Percentiles rank a stretch among this genome's conserved stretches.
Conservation (phyloP, 2,888 invertebrate species). For the Agriopis leucophaearia region DNA sequence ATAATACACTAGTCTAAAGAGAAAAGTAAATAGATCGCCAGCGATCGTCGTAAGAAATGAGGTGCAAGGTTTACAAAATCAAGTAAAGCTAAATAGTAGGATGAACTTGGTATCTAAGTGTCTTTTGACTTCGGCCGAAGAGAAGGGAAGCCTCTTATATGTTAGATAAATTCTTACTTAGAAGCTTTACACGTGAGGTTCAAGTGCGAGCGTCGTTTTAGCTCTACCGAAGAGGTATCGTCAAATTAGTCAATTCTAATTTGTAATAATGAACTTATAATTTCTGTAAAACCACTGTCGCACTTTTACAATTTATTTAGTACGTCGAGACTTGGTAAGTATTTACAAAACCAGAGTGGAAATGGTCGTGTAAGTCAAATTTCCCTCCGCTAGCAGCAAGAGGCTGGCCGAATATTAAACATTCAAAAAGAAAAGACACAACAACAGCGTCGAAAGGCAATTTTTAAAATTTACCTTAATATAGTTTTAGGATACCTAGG, state of each 20-base stretch:
- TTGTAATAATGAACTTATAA: neutral
- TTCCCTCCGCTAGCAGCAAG: constrained; percentile 55
- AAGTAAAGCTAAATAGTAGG: constrained; percentile 63
- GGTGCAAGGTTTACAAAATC: constrained; percentile 80
- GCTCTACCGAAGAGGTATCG: neutral
- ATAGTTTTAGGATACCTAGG: constrained; percentile 80
- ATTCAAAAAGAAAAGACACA: constrained; percentile 80
- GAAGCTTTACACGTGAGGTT: constrained; percentile 3
- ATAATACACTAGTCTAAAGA: constrained; percentile 80
- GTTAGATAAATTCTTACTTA: constrained; percentile 8
- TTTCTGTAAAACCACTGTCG: constrained; percentile 32
- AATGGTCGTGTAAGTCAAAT: constrained; percentile 11
- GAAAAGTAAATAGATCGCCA: constrained; percentile 83
- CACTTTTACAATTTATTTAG: constrained; percentile 36
- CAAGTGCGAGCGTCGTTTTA: constrained; percentile 24
- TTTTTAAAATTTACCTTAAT: constrained; percentile 84
- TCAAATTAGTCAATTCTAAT: neutral
- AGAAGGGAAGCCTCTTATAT: constrained; percentile 39
- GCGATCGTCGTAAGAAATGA: constrained; percentile 82
- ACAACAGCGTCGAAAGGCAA: constrained; percentile 82
- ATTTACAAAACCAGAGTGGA: constrained; percentile 44
- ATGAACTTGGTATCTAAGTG: constrained; percentile 64
- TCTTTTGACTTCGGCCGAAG: constrained; percentile 59
- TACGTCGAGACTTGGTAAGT: constrained; percentile 31
- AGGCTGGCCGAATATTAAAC: constrained; percentile 79